Evolutionary conservation across 2,888 invertebrate species (phyloP).

Genomic region (Harpalus rufipes): DNA sequence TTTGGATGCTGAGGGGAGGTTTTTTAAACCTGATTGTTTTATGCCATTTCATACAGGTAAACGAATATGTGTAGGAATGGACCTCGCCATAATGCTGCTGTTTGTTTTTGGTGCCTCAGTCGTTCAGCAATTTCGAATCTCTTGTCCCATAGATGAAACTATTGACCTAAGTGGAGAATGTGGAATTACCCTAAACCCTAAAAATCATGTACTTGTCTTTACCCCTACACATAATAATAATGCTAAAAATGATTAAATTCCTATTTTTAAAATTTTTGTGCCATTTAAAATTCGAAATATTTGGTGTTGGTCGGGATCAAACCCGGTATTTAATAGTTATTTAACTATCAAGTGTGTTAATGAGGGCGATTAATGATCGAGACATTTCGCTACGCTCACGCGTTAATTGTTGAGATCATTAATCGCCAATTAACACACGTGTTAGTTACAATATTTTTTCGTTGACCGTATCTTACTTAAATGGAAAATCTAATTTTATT

Average conservation of each 20-base stretch:
- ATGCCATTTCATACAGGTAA: conserved; percentile 92
- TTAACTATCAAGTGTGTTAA: no score
- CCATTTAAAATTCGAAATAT: no score
- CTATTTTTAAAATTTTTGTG: neutral
- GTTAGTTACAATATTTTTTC: no score
- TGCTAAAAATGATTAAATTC: neutral
- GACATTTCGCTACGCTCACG: no score
- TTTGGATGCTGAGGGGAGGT: conserved; percentile 81
- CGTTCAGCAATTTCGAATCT: conserved; percentile 80
- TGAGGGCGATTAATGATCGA: no score
- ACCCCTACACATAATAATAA: conserved; percentile 67
- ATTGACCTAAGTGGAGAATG: conserved; percentile 84
- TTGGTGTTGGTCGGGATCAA: no score
- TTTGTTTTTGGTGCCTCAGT: conserved; percentile 83
- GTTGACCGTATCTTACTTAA: no score
- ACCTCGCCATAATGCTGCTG: conserved; percentile 86
- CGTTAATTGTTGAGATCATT: no score
- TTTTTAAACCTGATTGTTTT: conserved; percentile 84
- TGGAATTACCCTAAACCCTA: conserved; percentile 87
- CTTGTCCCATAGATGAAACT: conserved; percentile 74
- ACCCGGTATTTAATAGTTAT: no score
- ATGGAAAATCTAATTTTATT: no score
- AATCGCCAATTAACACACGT: no score
- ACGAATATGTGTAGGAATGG: conserved; percentile 91
- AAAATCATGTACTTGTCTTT: conserved; percentile 78